Conservation (phyloP, 2,113 vertebrate genomes). For the Spermophilus dauricus region DNA sequence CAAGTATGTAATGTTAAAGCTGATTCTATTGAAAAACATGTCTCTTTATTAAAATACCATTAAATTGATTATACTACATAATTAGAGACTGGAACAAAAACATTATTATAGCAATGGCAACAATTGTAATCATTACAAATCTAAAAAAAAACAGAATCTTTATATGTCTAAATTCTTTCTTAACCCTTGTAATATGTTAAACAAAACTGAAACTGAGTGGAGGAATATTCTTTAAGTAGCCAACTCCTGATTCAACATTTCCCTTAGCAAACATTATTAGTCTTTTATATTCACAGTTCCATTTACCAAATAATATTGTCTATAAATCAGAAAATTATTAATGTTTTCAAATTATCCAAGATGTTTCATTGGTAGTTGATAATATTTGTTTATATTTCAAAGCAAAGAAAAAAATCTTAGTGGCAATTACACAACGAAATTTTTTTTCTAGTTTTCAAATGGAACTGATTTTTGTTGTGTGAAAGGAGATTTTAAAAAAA, state of each 20-base stretch:
- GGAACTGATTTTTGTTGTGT: conserved; percentile 16
- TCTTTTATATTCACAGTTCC: conserved; percentile 49
- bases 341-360: conserved; percentile 30
- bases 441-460: not conserved
- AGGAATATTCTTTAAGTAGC: conserved; percentile 48
- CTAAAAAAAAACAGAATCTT: not conserved
- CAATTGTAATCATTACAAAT: not conserved
- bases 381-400: conserved; percentile 57
- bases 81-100: not conserved
- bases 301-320: conserved; percentile 64
- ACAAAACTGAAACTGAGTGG: not conserved
- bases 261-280: conserved; percentile 39
- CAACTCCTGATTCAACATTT: conserved; percentile 1
- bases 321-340: conserved; percentile 63
- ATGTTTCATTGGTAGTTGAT: conserved; percentile 55
- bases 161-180: conserved; percentile 7
- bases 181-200: conserved; percentile 37
- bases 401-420: conserved; percentile 33
- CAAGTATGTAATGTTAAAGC: not conserved
- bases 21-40: not conserved
- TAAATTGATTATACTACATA: not conserved
- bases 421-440: conserved; percentile 33
- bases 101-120: not conserved
- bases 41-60: not conserved
- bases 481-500: not conserved